Conservation (phyloP, 2,113 vertebrate genomes). For the Motacilla alba region DNA sequence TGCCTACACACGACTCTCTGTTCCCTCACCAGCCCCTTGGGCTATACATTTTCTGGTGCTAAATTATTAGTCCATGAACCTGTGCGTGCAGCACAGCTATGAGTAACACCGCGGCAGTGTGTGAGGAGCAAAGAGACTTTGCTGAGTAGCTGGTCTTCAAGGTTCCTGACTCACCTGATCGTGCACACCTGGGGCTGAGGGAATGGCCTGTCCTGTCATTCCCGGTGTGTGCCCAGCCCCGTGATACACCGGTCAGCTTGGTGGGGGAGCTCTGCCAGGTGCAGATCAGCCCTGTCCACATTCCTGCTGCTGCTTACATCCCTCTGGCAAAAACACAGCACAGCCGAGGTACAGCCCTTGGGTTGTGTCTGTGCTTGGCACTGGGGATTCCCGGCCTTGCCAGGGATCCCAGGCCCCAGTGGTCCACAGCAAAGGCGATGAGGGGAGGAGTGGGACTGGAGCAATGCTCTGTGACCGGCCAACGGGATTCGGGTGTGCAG, state of each 20-base stretch:
- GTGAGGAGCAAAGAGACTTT: background rate
- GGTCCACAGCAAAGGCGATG: background rate
- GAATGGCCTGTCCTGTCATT: background rate
- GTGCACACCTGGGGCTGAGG: background rate
- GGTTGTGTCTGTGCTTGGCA: background rate
- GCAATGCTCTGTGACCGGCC: background rate
- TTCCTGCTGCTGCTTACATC: background rate
- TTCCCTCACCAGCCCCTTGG: background rate
- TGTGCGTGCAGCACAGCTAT: background rate
- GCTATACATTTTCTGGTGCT: background rate
- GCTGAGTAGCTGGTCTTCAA: background rate
- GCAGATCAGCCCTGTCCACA: background rate
- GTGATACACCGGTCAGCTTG: rapidly evolving
- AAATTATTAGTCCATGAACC: background rate
- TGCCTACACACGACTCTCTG: background rate
- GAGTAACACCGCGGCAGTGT: rapidly evolving
- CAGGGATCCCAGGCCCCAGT: rapidly evolving
- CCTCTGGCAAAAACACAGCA: background rate
- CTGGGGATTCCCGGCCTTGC: background rate
- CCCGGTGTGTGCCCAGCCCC: rapidly evolving
- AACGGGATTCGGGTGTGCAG: background rate
- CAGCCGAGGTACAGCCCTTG: rapidly evolving
- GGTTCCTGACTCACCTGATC: background rate
- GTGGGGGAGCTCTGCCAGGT: background rate
- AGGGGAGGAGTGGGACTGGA: background rate